Evolutionary conservation across 92 coral and sea anemone species (phyloP).

Genomic region (Palythoa caribaeorum): DNA sequence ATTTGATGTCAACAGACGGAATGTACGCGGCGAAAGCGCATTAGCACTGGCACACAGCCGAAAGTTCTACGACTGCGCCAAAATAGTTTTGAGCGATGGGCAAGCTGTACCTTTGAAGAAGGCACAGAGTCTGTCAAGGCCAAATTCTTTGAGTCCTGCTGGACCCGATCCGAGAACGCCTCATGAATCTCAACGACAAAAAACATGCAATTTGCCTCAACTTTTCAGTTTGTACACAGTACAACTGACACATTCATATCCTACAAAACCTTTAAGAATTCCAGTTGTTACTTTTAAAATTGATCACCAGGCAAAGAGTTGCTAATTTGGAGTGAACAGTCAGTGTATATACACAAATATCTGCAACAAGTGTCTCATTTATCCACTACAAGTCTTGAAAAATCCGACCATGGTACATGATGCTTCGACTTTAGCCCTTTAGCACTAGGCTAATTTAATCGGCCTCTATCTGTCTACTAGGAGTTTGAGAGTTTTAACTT

Average conservation of each 20-base stretch:
- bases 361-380: too few species aligned
- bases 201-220: conserved; percentile 78
- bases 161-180: conserved; percentile 36
- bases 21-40: conserved; percentile 78
- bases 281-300: background rate
- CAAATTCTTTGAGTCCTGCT: conserved; percentile 27
- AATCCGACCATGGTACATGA: too few species aligned
- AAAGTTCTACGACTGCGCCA: conserved; percentile 72
- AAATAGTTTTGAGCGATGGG: conserved; percentile 75
- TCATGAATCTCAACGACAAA: conserved; percentile 41
- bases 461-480: too few species aligned
- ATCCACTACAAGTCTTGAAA: too few species aligned
- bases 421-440: too few species aligned
- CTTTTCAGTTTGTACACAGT: conserved; percentile 84
- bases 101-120: conserved; percentile 58
- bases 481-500: too few species aligned
- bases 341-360: too few species aligned
- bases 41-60: conserved; percentile 66
- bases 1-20: conserved; percentile 79
- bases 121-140: background rate
- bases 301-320: background rate
- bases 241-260: conserved; percentile 88
- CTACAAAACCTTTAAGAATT: conserved; percentile 8
- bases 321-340: background rate
- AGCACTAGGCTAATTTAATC: too few species aligned